Evolutionary conservation across 2,797 vertebrate genomes (phyloP), one percentile per base, ranked within the genome.

Genomic region (Chlorospingus semifuscus): DNA sequence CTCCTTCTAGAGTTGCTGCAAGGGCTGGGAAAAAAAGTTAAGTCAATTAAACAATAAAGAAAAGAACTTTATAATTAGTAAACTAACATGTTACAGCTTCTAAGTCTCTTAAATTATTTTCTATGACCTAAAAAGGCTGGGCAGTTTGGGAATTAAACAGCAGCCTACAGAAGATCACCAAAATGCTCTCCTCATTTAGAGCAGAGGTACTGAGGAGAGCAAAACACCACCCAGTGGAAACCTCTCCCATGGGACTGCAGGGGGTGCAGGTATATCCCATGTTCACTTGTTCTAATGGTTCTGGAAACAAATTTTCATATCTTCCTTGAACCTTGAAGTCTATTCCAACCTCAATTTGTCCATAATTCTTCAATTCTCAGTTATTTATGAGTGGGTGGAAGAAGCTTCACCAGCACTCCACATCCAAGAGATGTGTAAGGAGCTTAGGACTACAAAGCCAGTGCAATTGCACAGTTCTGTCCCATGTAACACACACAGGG

Each of bases 1-100:
- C 97, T 24, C 98, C 98, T 85, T 99, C 99, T 36, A 99, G 97
- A 57, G 78, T 95, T 39, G 94, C 96, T 14, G 98, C 98, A 89
- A 99, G 92, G 53, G 97, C 99, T 99, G 96, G 16, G 30, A 46
- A 79, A 80, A 60, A 42, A 56, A 70, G 11, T 37, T 44, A 36
- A 53, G 47, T 18, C 8, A 52, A 80, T 59, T 78, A 78, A 59
- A 89, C 5, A 56, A 49, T 3, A 52, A 41, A 49, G 20, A 65
- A 56, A 75, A 89, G 11, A 71, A 70, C 19, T 21, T 39, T 10
- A 12, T 17, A 46, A 30, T 20, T 14, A 74, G 39, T 36, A 30
- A 66, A 89, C 11, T 4, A 5, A 30, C 26, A 47, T 0, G 0
- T 21, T 30, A 14, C 15, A 70, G 37, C 24, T 27, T 84, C 47